phyloP scores from a whole-genome alignment of 1,140 invertebrate species.

The Drosophila pallidifrons region DNA sequence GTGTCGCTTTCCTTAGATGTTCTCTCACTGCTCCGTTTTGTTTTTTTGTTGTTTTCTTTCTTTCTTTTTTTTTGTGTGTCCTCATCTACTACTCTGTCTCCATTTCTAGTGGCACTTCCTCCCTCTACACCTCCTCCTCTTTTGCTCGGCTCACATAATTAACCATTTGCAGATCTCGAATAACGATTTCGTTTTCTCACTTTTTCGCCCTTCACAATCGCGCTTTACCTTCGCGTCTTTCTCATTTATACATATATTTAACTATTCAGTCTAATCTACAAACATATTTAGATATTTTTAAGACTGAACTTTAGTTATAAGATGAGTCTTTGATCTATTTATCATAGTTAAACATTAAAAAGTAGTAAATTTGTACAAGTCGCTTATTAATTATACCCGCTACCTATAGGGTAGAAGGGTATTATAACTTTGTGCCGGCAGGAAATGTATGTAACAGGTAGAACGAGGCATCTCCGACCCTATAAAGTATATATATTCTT shows the following conservation, averaged over 20 bases:
- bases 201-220: neutral
- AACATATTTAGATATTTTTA: no score
- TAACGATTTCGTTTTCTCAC: neutral
- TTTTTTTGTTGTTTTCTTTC: neutral
- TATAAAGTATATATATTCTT: no score
- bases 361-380: no score
- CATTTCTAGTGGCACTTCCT: neutral
- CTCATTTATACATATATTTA: no score
- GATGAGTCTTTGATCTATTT: no score
- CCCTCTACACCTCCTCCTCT: neutral
- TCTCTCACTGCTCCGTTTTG: conserved; percentile 22
- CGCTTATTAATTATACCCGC: neutral
- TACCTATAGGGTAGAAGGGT: no score
- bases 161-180: conserved; percentile 25
- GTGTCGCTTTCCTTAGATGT: conserved; percentile 74
- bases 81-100: neutral
- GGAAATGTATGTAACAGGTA: no score
- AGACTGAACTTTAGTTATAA: no score
- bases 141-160: conserved; percentile 13
- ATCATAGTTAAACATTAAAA: no score
- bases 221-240: neutral
- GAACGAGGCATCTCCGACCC: no score
- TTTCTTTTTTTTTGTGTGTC: neutral
- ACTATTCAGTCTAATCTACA: no score
- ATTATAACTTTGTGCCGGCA: no score